Conservation (phyloP, 1,140 invertebrate species). For the Saccostrea glomerata region DNA sequence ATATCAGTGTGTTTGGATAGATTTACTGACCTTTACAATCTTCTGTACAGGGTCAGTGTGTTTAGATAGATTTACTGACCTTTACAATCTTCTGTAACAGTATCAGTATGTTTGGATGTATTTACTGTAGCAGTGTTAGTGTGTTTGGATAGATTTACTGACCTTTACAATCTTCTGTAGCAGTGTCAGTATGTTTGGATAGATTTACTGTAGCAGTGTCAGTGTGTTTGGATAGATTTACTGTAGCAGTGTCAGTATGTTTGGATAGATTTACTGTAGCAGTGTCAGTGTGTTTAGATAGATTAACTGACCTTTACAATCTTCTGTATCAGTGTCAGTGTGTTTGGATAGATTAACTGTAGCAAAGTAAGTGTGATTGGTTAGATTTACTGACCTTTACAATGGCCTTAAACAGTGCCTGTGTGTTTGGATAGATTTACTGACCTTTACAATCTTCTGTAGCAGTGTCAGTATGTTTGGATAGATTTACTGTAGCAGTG, state of each 20-base stretch:
- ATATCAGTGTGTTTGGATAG: not conserved
- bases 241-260: conserved; percentile 21
- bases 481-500: conserved; percentile 11
- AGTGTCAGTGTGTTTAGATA: not conserved
- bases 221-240: not conserved
- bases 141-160: not conserved
- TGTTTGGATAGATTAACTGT: conserved; percentile 14
- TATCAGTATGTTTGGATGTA: not conserved
- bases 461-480: not conserved
- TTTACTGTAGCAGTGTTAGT: conserved; percentile 9
- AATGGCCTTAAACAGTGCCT: not conserved
- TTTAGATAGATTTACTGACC: not conserved
- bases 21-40: conserved; percentile 17
- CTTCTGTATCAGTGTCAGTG: conserved; percentile 7
- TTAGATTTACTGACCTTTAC: conserved; percentile 7
- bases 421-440: not conserved
- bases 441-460: conserved; percentile 31
- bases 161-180: conserved; percentile 33
- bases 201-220: conserved; percentile 14
- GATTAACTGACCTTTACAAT: conserved; percentile 13
- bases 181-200: not conserved
- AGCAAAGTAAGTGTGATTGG: not conserved
- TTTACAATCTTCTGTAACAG: conserved; percentile 25
- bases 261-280: conserved; percentile 11
- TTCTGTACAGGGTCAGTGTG: conserved; percentile 14